Evolutionary conservation across 2,797 vertebrate genomes (phyloP).

Genomic region (Cynopterus sphinx): DNA sequence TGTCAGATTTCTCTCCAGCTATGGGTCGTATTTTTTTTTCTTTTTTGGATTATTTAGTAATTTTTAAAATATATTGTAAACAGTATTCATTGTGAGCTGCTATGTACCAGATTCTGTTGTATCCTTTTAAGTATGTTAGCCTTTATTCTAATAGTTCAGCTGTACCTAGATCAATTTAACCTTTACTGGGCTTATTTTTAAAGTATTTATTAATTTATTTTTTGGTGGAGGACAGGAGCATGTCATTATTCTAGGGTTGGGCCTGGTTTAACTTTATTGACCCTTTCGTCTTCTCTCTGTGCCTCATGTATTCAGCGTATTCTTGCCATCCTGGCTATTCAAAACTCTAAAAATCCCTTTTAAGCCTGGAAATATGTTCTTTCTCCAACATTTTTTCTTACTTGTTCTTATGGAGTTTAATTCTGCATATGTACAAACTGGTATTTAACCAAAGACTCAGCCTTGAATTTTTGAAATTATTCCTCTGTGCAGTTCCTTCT

Average conservation of each 20-base stretch:
- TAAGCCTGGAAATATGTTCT: neutral
- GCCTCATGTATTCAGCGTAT: neutral
- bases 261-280: neutral
- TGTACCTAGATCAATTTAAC: neutral
- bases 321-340: neutral
- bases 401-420: neutral
- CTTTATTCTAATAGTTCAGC: neutral
- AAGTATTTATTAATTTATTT: neutral
- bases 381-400: neutral
- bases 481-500: neutral
- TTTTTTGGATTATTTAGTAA: too few relatives aligned
- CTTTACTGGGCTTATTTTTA: neutral
- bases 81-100: neutral
- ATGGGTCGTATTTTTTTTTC: neutral
- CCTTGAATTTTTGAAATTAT: neutral
- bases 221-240: rapidly evolving
- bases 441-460: neutral
- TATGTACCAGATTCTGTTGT: neutral
- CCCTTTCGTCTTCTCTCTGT: neutral
- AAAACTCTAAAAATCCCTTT: neutral
- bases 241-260: neutral
- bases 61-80: neutral
- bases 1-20: neutral
- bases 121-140: neutral
- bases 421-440: neutral